Base-by-base conservation (phyloP, 1,140 invertebrate species). In the Calephelis virginiensis region DNA sequence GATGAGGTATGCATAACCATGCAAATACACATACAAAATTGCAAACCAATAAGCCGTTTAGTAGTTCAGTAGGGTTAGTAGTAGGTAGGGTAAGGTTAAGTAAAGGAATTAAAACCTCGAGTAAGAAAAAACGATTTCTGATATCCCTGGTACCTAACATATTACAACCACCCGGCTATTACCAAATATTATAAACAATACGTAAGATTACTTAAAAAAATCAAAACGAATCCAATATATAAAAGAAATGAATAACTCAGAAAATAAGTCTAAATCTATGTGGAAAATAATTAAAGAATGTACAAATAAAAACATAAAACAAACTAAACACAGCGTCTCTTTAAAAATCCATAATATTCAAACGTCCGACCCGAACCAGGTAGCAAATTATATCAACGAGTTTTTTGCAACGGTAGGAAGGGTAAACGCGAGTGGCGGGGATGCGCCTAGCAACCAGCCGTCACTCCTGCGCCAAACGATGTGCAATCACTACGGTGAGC, bases 241-340 rank as follows among this genome's bases (percentile, higher is more conserved):
- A 50, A 50, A 9, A 9, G 49, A 68, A 64, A 68, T 68, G 45
- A 48, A 56, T 17, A 12, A 56, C 8, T 68, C 67, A 37, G 62
- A 60, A 49, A 64, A 68, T 17, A 68, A 63, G 38, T 64, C 56
- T 14, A 64, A 69, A 69, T 50, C 62, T 14, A 68, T 64, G 67
- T 68, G 67, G 67, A 63, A 61, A 64, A 68, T 68, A 49, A 63
- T 68, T 49, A 64, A 63, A 50, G 45, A 68, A 60, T 37, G 45
- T 11, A 64, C 67, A 50, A 68, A 50, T 68, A 45, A 61, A 62
- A 64, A 64, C 11, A 43, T 6, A 6, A 50, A 50, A 9, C 14
- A 50, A 17, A 9, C 8, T 9, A 50, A 50, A 50, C 13, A 12
- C 8, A 64, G 64, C 38, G 61, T 68, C 8, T 13, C 12, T 60